Conservation (phyloP, 2,797 vertebrate species). For the Phataginus tricuspis region DNA sequence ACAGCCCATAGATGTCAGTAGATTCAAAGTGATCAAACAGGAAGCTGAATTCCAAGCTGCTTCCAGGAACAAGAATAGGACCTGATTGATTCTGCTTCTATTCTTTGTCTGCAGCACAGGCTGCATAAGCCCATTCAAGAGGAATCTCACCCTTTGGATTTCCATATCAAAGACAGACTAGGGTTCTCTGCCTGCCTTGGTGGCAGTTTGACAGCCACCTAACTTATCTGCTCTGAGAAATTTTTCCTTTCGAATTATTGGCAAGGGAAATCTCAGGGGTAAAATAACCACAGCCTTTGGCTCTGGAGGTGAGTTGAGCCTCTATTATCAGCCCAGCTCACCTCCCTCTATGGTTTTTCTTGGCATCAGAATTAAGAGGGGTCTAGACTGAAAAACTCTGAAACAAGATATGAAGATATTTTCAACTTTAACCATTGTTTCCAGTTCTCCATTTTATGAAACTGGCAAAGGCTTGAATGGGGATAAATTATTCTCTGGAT, state of each 20-base stretch:
- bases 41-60: neutral
- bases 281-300: neutral
- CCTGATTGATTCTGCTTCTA: neutral
- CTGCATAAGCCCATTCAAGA: neutral
- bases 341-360: neutral
- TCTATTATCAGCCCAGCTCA: neutral
- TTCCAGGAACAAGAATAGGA: neutral
- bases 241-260: constrained; percentile 46
- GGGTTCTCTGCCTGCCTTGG: neutral
- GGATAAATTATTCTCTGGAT: neutral
- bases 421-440: neutral
- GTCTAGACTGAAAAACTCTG: neutral
- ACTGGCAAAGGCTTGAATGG: neutral
- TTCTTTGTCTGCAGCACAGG: constrained; percentile 15
- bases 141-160: constrained; percentile 14
- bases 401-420: neutral
- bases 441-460: neutral
- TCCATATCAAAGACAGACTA: constrained; percentile 68
- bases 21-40: constrained; percentile 48
- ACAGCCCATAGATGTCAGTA: constrained; percentile 74
- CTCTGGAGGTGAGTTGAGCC: neutral
- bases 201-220: constrained; percentile 62
- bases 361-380: neutral
- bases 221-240: constrained; percentile 45
- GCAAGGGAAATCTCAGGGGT: neutral